phyloP scores from a whole-genome alignment of 2,113 vertebrate species.

The Syngnathus floridae region DNA sequence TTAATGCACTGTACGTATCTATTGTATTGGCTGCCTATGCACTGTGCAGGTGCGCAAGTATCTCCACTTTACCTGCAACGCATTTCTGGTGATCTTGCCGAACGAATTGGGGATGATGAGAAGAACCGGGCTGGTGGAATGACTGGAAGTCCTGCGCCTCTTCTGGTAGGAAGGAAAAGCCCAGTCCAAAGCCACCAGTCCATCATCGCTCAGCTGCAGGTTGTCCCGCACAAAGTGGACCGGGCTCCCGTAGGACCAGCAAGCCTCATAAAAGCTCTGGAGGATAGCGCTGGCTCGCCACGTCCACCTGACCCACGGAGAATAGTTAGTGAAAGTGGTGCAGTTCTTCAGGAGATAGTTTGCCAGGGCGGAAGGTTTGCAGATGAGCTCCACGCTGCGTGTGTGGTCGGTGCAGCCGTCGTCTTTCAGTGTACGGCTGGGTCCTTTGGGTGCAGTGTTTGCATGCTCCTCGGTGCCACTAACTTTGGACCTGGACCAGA shows the following conservation, averaged over 20 bases:
- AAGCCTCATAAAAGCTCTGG: conserved; percentile 64
- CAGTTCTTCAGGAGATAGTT: conserved; percentile 75
- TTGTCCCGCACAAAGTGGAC: conserved; percentile 73
- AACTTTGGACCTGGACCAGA: conserved; percentile 62
- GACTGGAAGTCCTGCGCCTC: conserved; percentile 72
- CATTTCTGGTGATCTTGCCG: conserved; percentile 76
- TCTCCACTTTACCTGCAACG: conserved; percentile 67
- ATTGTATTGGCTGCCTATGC: not conserved
- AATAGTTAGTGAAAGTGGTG: conserved; percentile 58
- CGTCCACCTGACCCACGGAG: conserved; percentile 51
- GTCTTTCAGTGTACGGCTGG: not conserved
- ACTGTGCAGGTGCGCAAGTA: not conserved
- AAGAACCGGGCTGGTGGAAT: conserved; percentile 71
- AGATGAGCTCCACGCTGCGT: conserved; percentile 58
- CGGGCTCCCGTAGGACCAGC: conserved; percentile 64
- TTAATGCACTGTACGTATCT: no score
- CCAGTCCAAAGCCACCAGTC: conserved; percentile 77
- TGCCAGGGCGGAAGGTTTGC: conserved; percentile 76
- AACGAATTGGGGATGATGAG: conserved; percentile 79
- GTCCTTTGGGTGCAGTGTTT: no score
- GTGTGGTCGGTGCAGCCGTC: conserved; percentile 4
- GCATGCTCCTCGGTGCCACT: conserved; percentile 36
- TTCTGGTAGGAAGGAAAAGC: conserved; percentile 68
- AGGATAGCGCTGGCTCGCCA: conserved; percentile 68
- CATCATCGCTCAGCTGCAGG: conserved; percentile 75